Evolutionary conservation across 2,888 invertebrate genomes (phyloP), one percentile per base, ranked within the genome.

Genomic region (Parnassius glacialis): DNA sequence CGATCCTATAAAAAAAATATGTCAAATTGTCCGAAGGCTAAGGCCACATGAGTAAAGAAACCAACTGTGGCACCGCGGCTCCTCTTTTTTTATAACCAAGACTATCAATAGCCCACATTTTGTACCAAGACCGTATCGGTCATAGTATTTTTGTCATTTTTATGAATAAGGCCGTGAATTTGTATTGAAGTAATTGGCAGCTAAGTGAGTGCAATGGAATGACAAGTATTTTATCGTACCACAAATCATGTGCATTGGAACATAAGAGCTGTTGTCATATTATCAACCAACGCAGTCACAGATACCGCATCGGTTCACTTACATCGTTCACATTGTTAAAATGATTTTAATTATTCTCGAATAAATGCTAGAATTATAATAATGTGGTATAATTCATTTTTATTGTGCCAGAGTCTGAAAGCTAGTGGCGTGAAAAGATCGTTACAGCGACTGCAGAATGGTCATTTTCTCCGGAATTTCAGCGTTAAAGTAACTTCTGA

Each of bases 151-250:
- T 12, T 11, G 11, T 45, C 7, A 45, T 11, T 12, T 45, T 12
- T 11, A 12, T 12, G 11, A 43, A 10, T 43, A 43, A 43, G 10
- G 10, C 11, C 11, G 2, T 43, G 10, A 11, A 11, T 10, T 43
- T 45, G n/a, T n/a, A 45, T 45, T 48, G 9, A 13, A 48, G 13
- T 48, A 48, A n/a, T 9, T 9, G 13, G 13, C 16, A 48, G 48
- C 9, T 48, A 48, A 48, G 48, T 13, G 48, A 13, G 48, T 34
- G 34, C 13, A 48, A 12, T 11, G 3, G 1, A 16, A 13, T 48
- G 48, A 48, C 13, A 48, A 9, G 48, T 48, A 48, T 48, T 47
- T 48, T 48, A 48, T 48, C n/a, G 48, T 13, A 13, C 48, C 13
- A 48, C 48, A 48, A 47, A 48, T 48, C 13, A 48, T 48, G 7